Conservation (phyloP, 2,888 invertebrate species). For the Drosophila kanekoi region DNA sequence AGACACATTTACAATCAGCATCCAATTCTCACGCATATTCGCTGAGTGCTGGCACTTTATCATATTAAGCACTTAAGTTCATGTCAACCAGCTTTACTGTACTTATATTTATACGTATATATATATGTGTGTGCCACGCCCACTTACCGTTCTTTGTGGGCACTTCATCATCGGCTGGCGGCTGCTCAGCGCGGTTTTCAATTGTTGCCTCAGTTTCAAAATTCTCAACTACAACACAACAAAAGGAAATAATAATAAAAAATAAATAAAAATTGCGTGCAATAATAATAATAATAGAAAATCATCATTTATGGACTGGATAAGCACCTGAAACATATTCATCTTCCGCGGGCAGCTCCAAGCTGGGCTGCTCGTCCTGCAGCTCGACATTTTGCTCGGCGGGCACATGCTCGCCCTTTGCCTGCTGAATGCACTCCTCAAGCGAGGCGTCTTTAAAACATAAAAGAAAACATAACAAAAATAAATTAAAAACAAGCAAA, state of each 20-base stretch:
- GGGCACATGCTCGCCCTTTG: constrained; percentile 83
- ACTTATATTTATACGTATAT: constrained; percentile 26
- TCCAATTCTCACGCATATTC: constrained; percentile 22
- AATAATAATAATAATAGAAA: constrained; percentile 31
- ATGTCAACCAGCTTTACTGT: constrained; percentile 54
- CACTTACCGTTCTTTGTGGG: constrained; percentile 82
- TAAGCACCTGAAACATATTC: constrained; percentile 74
- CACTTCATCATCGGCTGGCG: constrained; percentile 64
- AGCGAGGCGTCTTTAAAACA: constrained; percentile 87
- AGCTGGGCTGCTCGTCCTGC: constrained; percentile 81
- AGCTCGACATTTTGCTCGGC: constrained; percentile 85
- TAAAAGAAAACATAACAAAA: constrained; percentile 8
- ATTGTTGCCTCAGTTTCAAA: constrained; percentile 63
- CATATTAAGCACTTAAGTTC: constrained; percentile 81
- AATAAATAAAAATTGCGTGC: constrained; percentile 43
- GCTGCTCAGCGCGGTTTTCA: constrained; percentile 60
- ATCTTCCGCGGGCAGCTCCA: constrained; percentile 64
- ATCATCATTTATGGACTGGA: constrained; percentile 6
- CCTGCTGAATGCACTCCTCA: constrained; percentile 88
- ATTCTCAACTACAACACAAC: constrained; percentile 66
- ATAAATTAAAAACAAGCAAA: constrained; percentile 24
- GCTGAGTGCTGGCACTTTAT: constrained; percentile 77
- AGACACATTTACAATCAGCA: constrained; percentile 26
- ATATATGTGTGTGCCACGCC: constrained; percentile 37
- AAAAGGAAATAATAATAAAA: constrained; percentile 19